Percentiles rank a stretch among this genome's conserved stretches.
Evolutionary conservation across 2,797 vertebrate genomes (phyloP).

Genomic region (Poecilia velifera): DNA sequence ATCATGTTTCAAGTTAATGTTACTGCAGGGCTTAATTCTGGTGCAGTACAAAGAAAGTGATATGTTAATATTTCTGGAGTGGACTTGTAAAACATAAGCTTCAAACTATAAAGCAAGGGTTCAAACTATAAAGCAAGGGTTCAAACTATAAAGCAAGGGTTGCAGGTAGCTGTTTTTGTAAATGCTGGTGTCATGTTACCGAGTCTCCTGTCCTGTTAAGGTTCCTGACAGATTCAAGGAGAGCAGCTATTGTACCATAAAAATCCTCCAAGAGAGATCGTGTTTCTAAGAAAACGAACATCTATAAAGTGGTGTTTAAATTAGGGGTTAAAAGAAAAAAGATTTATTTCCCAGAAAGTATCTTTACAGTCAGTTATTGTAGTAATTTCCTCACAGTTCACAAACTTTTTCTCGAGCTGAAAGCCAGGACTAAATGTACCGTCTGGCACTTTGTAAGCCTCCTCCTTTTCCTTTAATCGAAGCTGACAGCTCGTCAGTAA

Average conservation of each 20-base stretch:
- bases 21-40: background rate
- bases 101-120: background rate
- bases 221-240: background rate
- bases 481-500: background rate
- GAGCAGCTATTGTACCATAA: background rate
- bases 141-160: background rate
- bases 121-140: background rate
- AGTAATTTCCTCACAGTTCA: background rate
- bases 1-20: slow-evolving; percentile 8
- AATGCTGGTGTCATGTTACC: background rate
- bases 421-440: background rate
- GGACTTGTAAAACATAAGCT: background rate
- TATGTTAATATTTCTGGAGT: background rate
- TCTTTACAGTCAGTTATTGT: background rate
- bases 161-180: background rate
- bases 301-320: background rate
- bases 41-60: background rate
- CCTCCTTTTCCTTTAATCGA: background rate
- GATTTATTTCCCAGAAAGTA: background rate
- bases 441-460: background rate
- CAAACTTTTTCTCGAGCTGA: background rate
- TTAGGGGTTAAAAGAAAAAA: background rate
- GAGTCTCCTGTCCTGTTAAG: background rate
- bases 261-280: background rate
- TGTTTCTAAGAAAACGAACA: background rate